Conservation (phyloP, 1,140 invertebrate genomes). For the Uloborus diversus region DNA sequence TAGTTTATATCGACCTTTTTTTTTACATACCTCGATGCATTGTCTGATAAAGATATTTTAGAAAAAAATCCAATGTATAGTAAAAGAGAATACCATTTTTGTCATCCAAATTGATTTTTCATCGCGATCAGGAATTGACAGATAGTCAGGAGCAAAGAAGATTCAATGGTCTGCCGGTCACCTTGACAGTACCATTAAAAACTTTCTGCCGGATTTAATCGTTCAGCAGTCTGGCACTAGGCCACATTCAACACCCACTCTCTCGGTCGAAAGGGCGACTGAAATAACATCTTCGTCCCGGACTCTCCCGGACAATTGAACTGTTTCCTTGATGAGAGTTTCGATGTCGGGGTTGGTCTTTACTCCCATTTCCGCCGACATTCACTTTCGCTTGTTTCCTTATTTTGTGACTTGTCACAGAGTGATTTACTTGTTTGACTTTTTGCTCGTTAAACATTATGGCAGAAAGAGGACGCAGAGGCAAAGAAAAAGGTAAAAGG, state of each 20-base stretch:
- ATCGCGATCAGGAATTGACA: too few species aligned
- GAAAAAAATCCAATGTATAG: too few species aligned
- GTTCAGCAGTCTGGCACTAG: neutral
- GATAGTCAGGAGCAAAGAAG: too few species aligned
- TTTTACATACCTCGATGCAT: too few species aligned
- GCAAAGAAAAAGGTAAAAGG: neutral
- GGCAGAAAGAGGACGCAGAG: neutral
- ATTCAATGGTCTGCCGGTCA: too few species aligned
- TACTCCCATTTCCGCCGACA: neutral
- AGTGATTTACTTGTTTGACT: too few species aligned
- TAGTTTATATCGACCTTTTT: too few species aligned
- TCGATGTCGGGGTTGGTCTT: neutral
- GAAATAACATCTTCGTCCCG: too few species aligned
- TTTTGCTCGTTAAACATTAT: slow-evolving; percentile 11
- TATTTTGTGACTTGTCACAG: neutral
- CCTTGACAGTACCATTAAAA: neutral
- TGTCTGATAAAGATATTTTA: too few species aligned
- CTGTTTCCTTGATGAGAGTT: neutral
- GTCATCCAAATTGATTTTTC: too few species aligned
- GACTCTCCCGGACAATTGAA: neutral
- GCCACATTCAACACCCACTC: neutral
- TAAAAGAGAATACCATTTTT: too few species aligned
- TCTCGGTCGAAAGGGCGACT: too few species aligned
- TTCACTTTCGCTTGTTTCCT: neutral
- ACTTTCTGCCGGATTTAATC: neutral